A percentile compares a stretch with the other conserved stretches of the same genome.
phyloP scores from a whole-genome alignment of 2,888 invertebrate species.

The Leucoma salicis region DNA sequence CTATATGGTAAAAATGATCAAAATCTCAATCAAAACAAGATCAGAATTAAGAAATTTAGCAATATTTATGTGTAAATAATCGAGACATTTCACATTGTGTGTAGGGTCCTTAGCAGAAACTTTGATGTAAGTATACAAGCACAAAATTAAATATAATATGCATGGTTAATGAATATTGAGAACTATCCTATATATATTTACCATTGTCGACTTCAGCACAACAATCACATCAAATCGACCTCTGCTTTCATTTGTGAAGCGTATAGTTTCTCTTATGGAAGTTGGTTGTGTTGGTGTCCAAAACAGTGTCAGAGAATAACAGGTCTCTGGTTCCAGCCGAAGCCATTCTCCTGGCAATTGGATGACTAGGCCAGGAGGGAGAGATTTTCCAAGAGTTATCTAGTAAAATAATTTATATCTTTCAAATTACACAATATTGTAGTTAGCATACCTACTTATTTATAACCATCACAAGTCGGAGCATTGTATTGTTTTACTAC shows the following conservation, averaged over 20 bases:
- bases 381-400: conserved; percentile 62
- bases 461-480: not conserved
- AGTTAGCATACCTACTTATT: too few species aligned
- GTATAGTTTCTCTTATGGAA: conserved; percentile 83
- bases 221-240: conserved; percentile 86
- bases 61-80: too few species aligned
- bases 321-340: conserved; percentile 77
- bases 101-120: too few species aligned
- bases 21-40: too few species aligned
- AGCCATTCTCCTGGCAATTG: conserved; percentile 80
- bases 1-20: too few species aligned
- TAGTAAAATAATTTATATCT: conserved; percentile 21
- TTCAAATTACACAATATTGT: too few species aligned
- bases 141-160: too few species aligned
- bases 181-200: conserved; percentile 33
- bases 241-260: conserved; percentile 84
- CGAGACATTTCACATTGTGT: too few species aligned
- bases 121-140: too few species aligned
- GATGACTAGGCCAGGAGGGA: conserved; percentile 82
- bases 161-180: not conserved
- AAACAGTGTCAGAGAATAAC: conserved; percentile 78
- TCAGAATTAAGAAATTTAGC: too few species aligned
- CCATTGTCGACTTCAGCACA: conserved; percentile 82
- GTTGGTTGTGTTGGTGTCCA: conserved; percentile 85
- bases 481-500: not conserved